Evolutionary conservation across 2,113 vertebrate species (phyloP), one percentile per base, ranked within the genome.

Genomic region (Scortum barcoo): DNA sequence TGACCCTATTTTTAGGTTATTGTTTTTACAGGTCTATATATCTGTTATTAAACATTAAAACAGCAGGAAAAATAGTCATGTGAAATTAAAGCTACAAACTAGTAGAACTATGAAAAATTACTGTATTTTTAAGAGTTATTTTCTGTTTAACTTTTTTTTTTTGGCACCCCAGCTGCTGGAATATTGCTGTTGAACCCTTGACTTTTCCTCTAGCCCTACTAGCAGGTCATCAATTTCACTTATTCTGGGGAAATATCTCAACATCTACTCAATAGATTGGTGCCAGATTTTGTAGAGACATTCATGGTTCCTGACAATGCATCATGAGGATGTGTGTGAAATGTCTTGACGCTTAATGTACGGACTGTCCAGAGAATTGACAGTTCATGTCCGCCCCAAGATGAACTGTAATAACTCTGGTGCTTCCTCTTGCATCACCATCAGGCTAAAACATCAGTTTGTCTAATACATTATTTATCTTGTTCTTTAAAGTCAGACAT

Each of bases 401-500:
- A 36, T 14, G 10, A 36, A 50, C 26, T 44, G 48, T 16, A 36
- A 53, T 38, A 11, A 70, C 7, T n/a, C n/a, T n/a, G n/a, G n/a
- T n/a, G n/a, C n/a, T n/a, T 46, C 28, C 22, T 46, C 8, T 5
- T 46, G 3, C 5, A 1, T 24, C 38, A 72, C 22, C 54, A n/a
- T 30, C 30, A 61, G 17, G 58, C 38, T 3, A 61, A 7, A 51
- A 4, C 33, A 36, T 36, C 2, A 44, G 17, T 44, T 65, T 26
- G 40, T 24, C 53, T 4, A 44, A 44, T 16, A 46, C 44, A 16
- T 16, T 26, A 0, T 44, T 72, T 10, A 0, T 50, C 14, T 50
- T 30, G 19, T n/a, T 56, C 51, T 24, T 57, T 33, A 76, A 28
- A 73, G 61, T 53, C 16, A 42, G 26, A 78, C 67, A 42, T 26